Evolutionary conservation across 1,140 invertebrate genomes (phyloP).

Genomic region (Aphis craccivora): DNA sequence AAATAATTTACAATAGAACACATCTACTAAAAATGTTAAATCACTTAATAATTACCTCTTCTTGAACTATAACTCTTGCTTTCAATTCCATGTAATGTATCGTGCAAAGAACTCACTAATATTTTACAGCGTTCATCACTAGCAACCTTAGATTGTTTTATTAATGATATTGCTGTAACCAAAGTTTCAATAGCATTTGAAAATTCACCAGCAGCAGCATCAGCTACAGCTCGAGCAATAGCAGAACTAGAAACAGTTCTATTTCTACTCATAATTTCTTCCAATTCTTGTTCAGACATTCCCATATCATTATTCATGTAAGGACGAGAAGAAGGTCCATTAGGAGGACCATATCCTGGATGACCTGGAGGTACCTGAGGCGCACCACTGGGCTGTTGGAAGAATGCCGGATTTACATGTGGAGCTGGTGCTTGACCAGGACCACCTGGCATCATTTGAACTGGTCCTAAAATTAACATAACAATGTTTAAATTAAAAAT

Average conservation of each 20-base stretch:
- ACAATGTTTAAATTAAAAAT: neutral
- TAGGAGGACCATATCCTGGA: constrained; percentile 69
- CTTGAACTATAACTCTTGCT: constrained; percentile 88
- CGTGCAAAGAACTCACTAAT: constrained; percentile 93
- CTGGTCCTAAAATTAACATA: constrained; percentile 23
- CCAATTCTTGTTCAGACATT: constrained; percentile 93
- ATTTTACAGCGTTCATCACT: constrained; percentile 98
- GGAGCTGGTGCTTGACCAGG: constrained; percentile 77
- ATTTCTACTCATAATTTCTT: constrained; percentile 97
- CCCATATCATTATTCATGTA: constrained; percentile 67
- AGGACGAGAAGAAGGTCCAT: constrained; percentile 58
- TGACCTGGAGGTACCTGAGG: constrained; percentile 68
- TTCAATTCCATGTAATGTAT: constrained; percentile 96
- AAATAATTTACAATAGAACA: constrained; percentile 59
- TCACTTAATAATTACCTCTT: constrained; percentile 65
- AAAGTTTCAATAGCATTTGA: constrained; percentile 97
- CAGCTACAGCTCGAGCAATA: constrained; percentile 94
- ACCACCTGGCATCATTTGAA: constrained; percentile 61
- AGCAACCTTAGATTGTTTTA: constrained; percentile 98
- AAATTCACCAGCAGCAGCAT: constrained; percentile 95
- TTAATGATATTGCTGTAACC: constrained; percentile 97
- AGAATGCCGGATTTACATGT: constrained; percentile 96
- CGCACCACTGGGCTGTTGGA: constrained; percentile 73
- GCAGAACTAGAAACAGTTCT: constrained; percentile 96
- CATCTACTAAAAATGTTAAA: neutral